phyloP scores from a whole-genome alignment of 1,140 invertebrate genomes.

The Lordiphosa stackelbergi region DNA sequence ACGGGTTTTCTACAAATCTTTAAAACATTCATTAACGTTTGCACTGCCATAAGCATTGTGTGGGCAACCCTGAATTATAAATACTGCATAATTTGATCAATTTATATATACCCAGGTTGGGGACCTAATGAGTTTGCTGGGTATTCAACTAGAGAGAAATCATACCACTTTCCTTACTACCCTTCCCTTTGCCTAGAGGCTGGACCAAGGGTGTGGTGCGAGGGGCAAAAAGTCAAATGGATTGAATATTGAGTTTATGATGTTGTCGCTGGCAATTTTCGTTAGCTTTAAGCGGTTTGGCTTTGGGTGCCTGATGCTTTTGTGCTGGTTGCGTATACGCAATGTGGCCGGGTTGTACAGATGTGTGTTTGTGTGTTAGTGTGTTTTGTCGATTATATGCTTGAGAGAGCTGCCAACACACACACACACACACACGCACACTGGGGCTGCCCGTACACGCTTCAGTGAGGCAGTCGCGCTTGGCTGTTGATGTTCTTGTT shows the following conservation, averaged over 20 bases:
- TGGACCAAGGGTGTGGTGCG: slow-evolving; percentile 1
- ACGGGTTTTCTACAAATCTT: too few relatives aligned
- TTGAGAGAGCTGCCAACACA: slow-evolving; percentile 66
- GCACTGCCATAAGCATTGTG: too few relatives aligned
- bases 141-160: slow-evolving; percentile 13
- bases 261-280: slow-evolving; percentile 73
- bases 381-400: slow-evolving; percentile 69
- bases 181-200: background rate
- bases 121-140: background rate
- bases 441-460: slow-evolving; percentile 29
- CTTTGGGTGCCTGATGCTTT: slow-evolving; percentile 33
- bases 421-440: slow-evolving; percentile 7
- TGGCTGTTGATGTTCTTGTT: slow-evolving; percentile 23
- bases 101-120: too few relatives aligned
- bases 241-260: slow-evolving; percentile 75
- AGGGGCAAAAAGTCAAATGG: slow-evolving; percentile 69
- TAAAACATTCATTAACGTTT: too few relatives aligned
- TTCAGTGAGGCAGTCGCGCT: slow-evolving; percentile 40
- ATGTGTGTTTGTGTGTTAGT: slow-evolving; percentile 11
- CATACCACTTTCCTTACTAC: slow-evolving; percentile 6
- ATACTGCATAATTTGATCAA: too few relatives aligned
- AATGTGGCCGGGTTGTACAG: slow-evolving; percentile 16
- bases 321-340: slow-evolving; percentile 50
- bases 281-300: slow-evolving; percentile 72
- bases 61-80: too few relatives aligned